Conservation (phyloP, 2,797 vertebrate species). For the Cossypha heuglini region DNA sequence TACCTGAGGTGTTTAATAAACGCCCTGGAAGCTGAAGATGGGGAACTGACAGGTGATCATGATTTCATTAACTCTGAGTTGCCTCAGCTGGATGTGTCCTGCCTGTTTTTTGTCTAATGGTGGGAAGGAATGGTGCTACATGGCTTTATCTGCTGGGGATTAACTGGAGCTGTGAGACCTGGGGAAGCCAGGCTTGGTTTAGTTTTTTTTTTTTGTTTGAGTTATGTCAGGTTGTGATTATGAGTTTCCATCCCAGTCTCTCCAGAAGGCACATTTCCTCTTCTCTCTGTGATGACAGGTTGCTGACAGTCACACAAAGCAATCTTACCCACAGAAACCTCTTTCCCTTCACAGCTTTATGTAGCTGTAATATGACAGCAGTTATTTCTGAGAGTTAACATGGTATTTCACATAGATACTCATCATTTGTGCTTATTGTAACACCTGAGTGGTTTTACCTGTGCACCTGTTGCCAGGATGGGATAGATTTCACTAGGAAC, state of each 20-base stretch:
- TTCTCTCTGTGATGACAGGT: neutral
- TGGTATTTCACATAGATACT: neutral
- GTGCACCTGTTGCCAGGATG: neutral
- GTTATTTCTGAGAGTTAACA: constrained; percentile 6
- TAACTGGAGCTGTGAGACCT: neutral
- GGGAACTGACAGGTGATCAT: constrained; percentile 69
- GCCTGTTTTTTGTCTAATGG: neutral
- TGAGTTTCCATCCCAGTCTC: neutral
- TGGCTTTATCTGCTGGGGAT: neutral
- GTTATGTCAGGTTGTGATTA: neutral
- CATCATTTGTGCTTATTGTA: neutral
- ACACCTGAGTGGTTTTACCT: neutral
- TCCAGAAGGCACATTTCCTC: neutral
- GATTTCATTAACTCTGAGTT: neutral
- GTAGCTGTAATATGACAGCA: neutral
- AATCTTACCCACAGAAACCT: neutral
- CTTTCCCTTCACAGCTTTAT: neutral
- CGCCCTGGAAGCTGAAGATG: constrained; percentile 33
- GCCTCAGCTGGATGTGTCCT: neutral
- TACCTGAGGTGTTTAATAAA: constrained; percentile 76
- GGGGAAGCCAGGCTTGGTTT: neutral
- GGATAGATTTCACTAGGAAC: neutral
- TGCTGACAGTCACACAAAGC: constrained; percentile 3
- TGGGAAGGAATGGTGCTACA: neutral
- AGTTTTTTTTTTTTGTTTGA: neutral